A percentile compares a stretch with the other conserved stretches of the same genome.
Evolutionary conservation across 2,888 invertebrate genomes (phyloP).

Genomic region (Enoplolaimus lenunculus): DNA sequence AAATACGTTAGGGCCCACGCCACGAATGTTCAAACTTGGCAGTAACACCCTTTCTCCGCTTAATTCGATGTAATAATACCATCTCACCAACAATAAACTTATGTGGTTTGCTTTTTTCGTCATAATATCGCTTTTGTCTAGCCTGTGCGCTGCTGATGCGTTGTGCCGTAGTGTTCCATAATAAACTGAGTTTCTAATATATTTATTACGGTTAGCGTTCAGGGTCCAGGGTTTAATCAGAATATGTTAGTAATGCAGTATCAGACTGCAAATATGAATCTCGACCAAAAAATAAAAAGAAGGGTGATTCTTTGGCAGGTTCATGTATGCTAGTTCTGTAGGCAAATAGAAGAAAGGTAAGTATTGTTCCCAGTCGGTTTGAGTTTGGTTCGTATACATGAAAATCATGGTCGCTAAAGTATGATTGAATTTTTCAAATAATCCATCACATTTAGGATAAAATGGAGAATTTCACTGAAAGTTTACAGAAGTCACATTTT

Average conservation of each 20-base stretch:
- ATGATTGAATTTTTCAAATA: slow-evolving; percentile 28
- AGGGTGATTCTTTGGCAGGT: not conserved
- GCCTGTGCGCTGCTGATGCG: not conserved
- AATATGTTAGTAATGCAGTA: not conserved
- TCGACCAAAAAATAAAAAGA: slow-evolving; percentile 3
- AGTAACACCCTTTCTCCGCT: not conserved
- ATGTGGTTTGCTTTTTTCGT: not conserved
- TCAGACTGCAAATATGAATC: slow-evolving; percentile 6
- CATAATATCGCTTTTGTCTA: slow-evolving; percentile 13
- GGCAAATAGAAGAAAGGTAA: not conserved
- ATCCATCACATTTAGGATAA: slow-evolving; percentile 25
- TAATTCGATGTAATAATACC: not conserved
- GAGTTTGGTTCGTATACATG: slow-evolving; percentile 27
- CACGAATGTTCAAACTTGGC: slow-evolving; percentile 10
- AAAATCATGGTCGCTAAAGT: slow-evolving; percentile 28
- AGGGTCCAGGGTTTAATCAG: not conserved
- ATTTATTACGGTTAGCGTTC: not conserved
- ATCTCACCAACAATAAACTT: slow-evolving; percentile 2
- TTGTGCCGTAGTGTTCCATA: not conserved
- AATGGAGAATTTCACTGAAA: no score
- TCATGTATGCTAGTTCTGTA: slow-evolving; percentile 1
- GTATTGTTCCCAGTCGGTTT: slow-evolving; percentile 18
- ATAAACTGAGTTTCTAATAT: not conserved
- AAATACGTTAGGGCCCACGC: slow-evolving; percentile 9
- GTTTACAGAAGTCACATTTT: no score